These are phyloP conservation scores for Nephrotoma guestfalica DNA, from an alignment of 2,888 invertebrate genomes.

Conservation along the genomic window DNA sequence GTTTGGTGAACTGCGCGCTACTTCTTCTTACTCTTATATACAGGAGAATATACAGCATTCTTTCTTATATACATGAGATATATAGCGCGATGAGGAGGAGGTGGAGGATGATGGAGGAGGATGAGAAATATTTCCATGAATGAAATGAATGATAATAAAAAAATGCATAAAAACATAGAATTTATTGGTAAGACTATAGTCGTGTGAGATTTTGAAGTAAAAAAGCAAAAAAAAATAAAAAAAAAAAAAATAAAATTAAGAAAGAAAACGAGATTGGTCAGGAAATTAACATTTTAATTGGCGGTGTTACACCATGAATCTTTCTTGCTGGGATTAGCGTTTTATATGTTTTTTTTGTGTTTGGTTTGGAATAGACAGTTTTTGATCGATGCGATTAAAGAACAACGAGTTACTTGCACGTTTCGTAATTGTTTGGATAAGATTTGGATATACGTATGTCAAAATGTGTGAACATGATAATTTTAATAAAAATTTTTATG, in stretches of 20 bases:
- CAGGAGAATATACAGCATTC: not conserved
- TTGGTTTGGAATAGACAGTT: not conserved
- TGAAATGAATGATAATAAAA: not conserved
- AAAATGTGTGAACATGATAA: no score
- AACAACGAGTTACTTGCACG: not conserved
- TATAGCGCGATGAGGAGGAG: not conserved
- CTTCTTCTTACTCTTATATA: not conserved
- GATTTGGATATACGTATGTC: no score
- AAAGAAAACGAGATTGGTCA: not conserved
- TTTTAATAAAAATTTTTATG: no score
- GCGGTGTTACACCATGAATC: not conserved
- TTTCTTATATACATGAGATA: not conserved
- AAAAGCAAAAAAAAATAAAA: not conserved
- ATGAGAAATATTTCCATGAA: not conserved
- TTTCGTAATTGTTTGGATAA: not conserved
- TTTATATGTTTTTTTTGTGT: not conserved
- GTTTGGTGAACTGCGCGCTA: not conserved
- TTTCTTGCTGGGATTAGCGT: not conserved
- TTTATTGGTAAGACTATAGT: not conserved
- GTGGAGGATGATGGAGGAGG: not conserved
- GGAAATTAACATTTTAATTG: not conserved
- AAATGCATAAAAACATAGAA: not conserved
- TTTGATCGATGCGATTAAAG: not conserved
- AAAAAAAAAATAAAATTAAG: not conserved
- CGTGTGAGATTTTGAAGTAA: not conserved